A percentile compares a stretch with the other conserved stretches of the same genome.
phyloP scores from a whole-genome alignment of 1,140 invertebrate genomes.

The Rhopalosiphum padi region DNA sequence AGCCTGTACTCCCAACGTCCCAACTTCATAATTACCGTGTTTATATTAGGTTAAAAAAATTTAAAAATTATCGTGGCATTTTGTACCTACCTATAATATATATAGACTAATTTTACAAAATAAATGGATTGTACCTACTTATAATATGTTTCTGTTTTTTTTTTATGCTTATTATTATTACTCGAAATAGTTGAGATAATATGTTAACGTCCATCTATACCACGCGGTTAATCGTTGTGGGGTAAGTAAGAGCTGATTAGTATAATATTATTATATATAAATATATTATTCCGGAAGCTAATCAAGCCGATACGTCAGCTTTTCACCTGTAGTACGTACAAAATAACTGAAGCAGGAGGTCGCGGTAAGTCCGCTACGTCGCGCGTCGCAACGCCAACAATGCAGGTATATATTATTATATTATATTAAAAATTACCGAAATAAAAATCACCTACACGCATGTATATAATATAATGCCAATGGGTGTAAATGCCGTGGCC shows the following conservation, averaged over 20 bases:
- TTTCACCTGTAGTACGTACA: neutral
- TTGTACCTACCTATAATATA: neutral
- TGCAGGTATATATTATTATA: neutral
- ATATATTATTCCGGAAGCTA: slow-evolving; percentile 35
- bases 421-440: neutral
- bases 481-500: neutral
- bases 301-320: neutral
- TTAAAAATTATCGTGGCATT: neutral
- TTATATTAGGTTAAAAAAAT: neutral
- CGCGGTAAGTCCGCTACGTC: neutral
- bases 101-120: neutral
- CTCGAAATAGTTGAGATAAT: neutral
- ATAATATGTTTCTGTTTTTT: neutral
- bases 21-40: neutral
- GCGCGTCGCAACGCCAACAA: neutral
- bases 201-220: neutral
- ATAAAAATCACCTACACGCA: slow-evolving; percentile 11
- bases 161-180: neutral
- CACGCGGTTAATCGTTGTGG: neutral
- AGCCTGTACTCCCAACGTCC: neutral
- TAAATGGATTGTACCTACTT: neutral
- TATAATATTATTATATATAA: neutral
- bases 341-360: neutral
- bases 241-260: neutral
- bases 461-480: neutral